Conservation (phyloP, 2,888 invertebrate genomes). For the Drosophila acutilabella region DNA sequence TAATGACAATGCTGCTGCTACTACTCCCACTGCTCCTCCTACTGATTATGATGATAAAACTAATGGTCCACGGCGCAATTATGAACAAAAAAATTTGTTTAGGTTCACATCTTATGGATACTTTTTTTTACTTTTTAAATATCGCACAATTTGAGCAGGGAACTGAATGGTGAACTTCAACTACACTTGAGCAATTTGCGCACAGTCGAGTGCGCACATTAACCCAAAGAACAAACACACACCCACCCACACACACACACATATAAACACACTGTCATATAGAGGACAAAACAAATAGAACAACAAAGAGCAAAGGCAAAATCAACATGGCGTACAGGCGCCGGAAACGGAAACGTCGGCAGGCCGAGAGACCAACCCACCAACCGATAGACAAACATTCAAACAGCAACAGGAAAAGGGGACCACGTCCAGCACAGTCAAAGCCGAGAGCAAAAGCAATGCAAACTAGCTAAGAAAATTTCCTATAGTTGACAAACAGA, state of each 20-base stretch:
- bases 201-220: constrained; percentile 81
- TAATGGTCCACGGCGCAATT: constrained; percentile 71
- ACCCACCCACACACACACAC: constrained; percentile 30
- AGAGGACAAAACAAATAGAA: constrained; percentile 48
- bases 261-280: constrained; percentile 17
- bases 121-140: constrained; percentile 28
- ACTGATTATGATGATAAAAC: constrained; percentile 65
- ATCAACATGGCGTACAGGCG: constrained; percentile 77
- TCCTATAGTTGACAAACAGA: constrained; percentile 1
- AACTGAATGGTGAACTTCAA: constrained; percentile 66
- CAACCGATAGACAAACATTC: constrained; percentile 71
- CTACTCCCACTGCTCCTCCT: too few relatives aligned
- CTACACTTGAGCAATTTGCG: constrained; percentile 81
- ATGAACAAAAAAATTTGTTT: constrained; percentile 62
- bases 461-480: constrained; percentile 19
- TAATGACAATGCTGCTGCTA: constrained; percentile 22
- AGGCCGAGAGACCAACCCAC: constrained; percentile 54
- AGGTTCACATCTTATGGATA: constrained; percentile 18
- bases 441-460: constrained; percentile 33
- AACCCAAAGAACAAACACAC: constrained; percentile 66
- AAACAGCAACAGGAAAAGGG: constrained; percentile 53
- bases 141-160: constrained; percentile 38
- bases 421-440: constrained; percentile 27
- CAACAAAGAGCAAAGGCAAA: constrained; percentile 62
- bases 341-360: constrained; percentile 80